Conservation (phyloP, 2,797 vertebrate genomes). For the Xiphorhynchus erythropygius region DNA sequence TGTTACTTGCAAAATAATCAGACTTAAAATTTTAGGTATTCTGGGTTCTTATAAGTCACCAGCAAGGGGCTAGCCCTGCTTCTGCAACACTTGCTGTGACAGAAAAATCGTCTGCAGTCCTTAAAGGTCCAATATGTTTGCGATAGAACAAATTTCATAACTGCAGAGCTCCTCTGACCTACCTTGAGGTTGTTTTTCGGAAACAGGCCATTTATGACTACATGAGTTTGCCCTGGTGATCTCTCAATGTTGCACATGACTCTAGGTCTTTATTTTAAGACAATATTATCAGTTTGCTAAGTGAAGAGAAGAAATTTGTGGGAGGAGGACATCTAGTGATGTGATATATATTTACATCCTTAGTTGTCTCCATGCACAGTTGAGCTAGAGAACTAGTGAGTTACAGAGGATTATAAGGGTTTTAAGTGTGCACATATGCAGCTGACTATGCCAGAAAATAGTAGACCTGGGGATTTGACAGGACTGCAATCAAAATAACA, state of each 20-base stretch:
- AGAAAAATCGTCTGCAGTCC: neutral
- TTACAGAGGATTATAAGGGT: neutral
- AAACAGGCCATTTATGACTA: neutral
- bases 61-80: neutral
- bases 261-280: neutral
- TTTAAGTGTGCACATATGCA: neutral
- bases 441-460: neutral
- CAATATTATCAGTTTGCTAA: neutral
- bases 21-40: neutral
- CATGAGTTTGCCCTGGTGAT: neutral
- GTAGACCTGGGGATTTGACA: neutral
- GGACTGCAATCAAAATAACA: neutral
- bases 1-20: neutral
- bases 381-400: neutral
- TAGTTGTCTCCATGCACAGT: neutral
- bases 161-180: neutral
- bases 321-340: conserved; percentile 68
- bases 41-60: accelerated
- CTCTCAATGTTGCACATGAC: neutral
- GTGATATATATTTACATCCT: conserved; percentile 18
- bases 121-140: accelerated
- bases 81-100: neutral
- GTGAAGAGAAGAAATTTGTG: conserved; percentile 29
- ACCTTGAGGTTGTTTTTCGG: neutral
- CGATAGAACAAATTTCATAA: neutral